Base-by-base conservation (phyloP, 2,888 invertebrate genomes). In the Caenorhabditis sulstoni region DNA sequence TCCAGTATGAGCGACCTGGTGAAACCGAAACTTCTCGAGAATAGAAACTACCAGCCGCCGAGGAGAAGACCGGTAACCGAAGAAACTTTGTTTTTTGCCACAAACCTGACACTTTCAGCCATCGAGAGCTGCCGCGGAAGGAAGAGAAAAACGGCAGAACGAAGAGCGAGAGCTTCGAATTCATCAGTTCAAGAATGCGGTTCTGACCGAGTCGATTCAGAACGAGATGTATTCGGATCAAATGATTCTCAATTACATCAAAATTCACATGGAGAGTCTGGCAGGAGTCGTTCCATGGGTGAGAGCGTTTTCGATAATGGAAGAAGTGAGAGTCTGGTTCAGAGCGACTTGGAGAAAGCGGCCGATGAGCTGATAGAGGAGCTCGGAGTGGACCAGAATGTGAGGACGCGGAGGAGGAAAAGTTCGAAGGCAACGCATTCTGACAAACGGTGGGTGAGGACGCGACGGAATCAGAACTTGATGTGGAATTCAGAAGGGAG, bases 1-100 rank as follows among this genome's bases (percentile, higher is more conserved):
- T 79, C 73, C 0, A 77, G 81, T 64, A n/a, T 75, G 50, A 79
- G 74, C 16, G 79, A 81, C 49, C 52, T 80, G 35, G 79, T 77
- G 9, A 82, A 84, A 41, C 79, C 84, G 37, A 84, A 78, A 57
- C 53, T 84, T 11, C 20, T 84, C 8, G 77, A 79, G 18, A 77
- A 80, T 45, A 47, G 77, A 11, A 81, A 82, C 45, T 84, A 84
- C 57, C 79, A 84, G 23, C 79, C 84, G 18, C 84, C 84, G 11
- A 62, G 81, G 41, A 70, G 62, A 47, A 41, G 59, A 53, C 29
- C 58, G 16, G 68, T 77, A 22, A 71, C 5, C 37, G 16, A 35
- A 16, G 16, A 7, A 16, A 37, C 1, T 37, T 37, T 37, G 3
- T 23, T 22, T 29, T 53, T n/a, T n/a, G n/a, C n/a, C n/a, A n/a